Base-by-base conservation (phyloP, 2,888 invertebrate genomes). In the Bellardia bayeri region DNA sequence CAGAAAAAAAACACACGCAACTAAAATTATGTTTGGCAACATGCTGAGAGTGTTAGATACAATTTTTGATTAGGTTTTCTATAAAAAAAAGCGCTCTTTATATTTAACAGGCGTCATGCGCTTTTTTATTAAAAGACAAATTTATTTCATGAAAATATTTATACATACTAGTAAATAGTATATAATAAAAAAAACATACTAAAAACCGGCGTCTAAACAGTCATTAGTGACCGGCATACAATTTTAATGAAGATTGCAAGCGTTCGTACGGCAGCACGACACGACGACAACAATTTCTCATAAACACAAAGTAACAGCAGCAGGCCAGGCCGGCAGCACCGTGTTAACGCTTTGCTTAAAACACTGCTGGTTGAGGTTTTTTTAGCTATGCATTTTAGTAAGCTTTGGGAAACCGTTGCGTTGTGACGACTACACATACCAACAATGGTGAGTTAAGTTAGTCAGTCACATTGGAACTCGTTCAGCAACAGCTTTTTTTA, bases 331-430 rank as follows among this genome's bases (percentile, higher is more conserved):
- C 68, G 54, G 42, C 33, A n/a, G n/a, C 3, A 40, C 16, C 49
- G 37, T 42, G 30, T 45, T 30, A 56, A 51, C 69, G 84, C 74
- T 84, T 72, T 68, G 56, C 80, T 75, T 81, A 85, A 69, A 14
- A 49, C 76, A 71, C 68, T 63, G 72, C 40, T 11, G 45, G 11
- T 58, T 58, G n/a, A 61, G 33, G 51, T 14, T 16, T 51, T 63
- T 23, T 23, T 23, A 23, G 23, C 64, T 40, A 40, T 85, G 45
- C 58, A 71, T 56, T 76, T 87, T 54, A 81, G 87, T 87, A 61
- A 82, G 86, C 82, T 84, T 82, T 85, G 40, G 40, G 69, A 66
- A 72, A 76, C 54, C 61, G 69, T 69, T 82, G 68, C 75, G 76
- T 61, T 69, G 76, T 23, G 79, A 75, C 76, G 79, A 75, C 76